Evolutionary conservation across 2,888 invertebrate species (phyloP).

Genomic region (Nomada fabriciana): DNA sequence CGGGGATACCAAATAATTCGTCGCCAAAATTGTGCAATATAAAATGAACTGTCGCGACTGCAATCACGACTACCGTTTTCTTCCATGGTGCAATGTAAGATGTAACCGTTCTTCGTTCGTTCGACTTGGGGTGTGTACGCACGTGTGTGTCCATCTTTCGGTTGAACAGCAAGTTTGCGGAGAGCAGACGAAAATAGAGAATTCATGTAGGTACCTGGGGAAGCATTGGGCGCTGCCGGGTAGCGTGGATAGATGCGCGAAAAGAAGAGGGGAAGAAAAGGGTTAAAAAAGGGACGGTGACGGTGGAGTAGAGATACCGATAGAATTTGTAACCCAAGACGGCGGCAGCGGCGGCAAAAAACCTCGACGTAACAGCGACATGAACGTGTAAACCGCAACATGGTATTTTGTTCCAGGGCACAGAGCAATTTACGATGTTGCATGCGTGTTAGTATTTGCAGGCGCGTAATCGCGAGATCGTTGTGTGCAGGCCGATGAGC

Average conservation of each 20-base stretch:
- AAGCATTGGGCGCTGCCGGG: not conserved
- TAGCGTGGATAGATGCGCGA: not conserved
- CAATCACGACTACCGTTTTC: no score
- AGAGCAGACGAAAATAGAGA: not conserved
- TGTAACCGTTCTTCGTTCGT: not conserved
- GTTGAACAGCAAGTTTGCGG: not conserved
- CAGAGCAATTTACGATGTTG: conserved; percentile 53
- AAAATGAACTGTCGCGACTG: no score
- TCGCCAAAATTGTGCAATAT: not conserved
- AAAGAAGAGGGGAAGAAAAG: not conserved
- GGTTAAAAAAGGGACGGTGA: not conserved
- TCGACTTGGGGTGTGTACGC: no score
- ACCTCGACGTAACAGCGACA: conserved; percentile 22
- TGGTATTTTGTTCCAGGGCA: conserved; percentile 56
- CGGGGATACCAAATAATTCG: not conserved
- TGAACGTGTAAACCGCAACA: conserved; percentile 42
- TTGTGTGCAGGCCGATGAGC: conserved; percentile 8
- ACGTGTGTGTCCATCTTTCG: no score
- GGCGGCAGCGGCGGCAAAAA: conserved; percentile 31
- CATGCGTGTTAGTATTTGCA: conserved; percentile 42
- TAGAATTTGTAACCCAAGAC: conserved; percentile 63
- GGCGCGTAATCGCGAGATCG: conserved; percentile 30
- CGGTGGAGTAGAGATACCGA: conserved; percentile 7
- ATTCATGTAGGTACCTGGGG: not conserved
- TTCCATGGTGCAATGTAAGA: not conserved